Evolutionary conservation across 2,797 vertebrate species (phyloP).

Genomic region (Tauraco hartlaubi): DNA sequence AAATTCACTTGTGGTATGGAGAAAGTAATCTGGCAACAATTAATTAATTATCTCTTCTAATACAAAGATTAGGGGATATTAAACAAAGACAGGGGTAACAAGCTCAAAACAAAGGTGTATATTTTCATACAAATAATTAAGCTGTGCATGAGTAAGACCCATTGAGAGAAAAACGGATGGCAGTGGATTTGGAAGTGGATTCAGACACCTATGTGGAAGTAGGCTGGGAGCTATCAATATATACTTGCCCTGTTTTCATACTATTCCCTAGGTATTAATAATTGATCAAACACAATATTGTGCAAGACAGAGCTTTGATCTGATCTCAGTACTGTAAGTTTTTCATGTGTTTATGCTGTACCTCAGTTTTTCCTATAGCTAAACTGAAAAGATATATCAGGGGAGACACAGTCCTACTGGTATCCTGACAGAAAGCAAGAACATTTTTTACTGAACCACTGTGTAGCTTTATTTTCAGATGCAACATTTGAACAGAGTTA

Average conservation of each 20-base stretch:
- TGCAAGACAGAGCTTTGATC: slow-evolving; percentile 49
- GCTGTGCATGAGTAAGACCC: not conserved
- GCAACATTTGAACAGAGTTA: not conserved
- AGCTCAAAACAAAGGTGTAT: not conserved
- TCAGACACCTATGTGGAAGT: not conserved
- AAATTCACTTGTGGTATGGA: not conserved
- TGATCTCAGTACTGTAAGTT: not conserved
- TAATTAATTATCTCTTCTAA: not conserved
- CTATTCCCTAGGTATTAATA: slow-evolving; percentile 14
- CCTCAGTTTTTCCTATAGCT: slow-evolving; percentile 8
- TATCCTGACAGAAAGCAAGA: not conserved
- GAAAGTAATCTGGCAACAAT: not conserved
- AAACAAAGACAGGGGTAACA: not conserved
- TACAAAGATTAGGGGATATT: not conserved
- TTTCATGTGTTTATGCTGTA: slow-evolving; percentile 40
- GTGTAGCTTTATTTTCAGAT: not conserved
- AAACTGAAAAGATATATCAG: slow-evolving; percentile 1
- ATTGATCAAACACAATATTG: slow-evolving; percentile 55
- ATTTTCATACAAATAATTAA: not conserved
- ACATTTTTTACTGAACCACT: not conserved
- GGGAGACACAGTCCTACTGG: not conserved
- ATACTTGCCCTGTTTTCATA: not conserved
- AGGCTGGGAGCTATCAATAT: not conserved
- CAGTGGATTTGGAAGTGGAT: not conserved
- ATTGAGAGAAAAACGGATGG: not conserved